Percentiles rank a stretch among this genome's conserved stretches.
Evolutionary conservation across 1,140 invertebrate species (phyloP).

Genomic region (Drosophila guanche): DNA sequence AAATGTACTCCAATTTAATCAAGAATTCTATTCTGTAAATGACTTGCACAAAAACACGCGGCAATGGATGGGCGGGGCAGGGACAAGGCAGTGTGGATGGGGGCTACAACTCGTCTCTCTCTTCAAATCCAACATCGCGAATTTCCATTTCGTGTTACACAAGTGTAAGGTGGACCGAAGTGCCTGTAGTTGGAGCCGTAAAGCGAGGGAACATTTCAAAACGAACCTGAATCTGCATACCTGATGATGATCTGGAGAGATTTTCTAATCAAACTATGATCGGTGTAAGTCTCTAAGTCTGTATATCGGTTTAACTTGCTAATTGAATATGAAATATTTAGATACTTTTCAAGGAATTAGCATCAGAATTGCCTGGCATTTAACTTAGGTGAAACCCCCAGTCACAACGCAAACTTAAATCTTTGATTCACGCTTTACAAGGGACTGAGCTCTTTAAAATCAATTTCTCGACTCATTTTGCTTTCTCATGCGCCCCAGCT

Average conservation of each 20-base stretch:
- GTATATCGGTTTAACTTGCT: neutral
- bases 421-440: constrained; percentile 34
- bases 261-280: too few relatives aligned
- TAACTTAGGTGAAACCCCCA: constrained; percentile 21
- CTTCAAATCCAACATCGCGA: constrained; percentile 32
- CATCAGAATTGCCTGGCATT: too few relatives aligned
- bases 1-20: constrained; percentile 82
- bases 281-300: too few relatives aligned
- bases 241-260: neutral
- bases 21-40: constrained; percentile 82
- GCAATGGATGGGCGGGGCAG: constrained; percentile 34
- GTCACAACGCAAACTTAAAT: neutral
- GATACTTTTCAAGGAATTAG: constrained; percentile 5
- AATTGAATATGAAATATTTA: constrained; percentile 24
- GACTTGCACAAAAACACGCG: constrained; percentile 75
- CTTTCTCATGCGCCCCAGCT: neutral
- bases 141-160: constrained; percentile 69
- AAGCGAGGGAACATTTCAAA: constrained; percentile 17
- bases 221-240: neutral
- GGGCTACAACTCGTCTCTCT: neutral
- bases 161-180: constrained; percentile 46
- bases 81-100: neutral
- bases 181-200: constrained; percentile 45
- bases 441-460: constrained; percentile 23
- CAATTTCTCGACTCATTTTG: constrained; percentile 19